These are phyloP conservation scores for Ctenoplectra terminalis DNA, from an alignment of 1,140 invertebrate genomes.

Conservation along the genomic window DNA sequence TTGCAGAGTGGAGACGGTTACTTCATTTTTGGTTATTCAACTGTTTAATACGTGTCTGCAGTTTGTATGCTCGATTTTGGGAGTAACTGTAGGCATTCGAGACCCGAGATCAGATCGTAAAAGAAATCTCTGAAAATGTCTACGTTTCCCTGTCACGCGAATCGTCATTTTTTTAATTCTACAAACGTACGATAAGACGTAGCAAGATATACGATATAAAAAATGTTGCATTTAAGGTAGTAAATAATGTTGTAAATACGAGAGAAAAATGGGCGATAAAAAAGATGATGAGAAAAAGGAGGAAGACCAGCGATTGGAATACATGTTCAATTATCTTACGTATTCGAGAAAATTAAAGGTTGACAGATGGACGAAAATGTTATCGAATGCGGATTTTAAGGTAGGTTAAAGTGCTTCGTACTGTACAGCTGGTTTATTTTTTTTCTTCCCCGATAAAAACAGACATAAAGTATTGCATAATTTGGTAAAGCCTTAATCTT, in stretches of 20 bases:
- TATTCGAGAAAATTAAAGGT: constrained; percentile 84
- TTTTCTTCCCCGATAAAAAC: background rate
- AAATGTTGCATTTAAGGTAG: background rate
- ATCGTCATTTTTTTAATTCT: constrained; percentile 16
- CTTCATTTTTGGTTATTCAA: constrained; percentile 20
- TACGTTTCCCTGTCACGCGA: background rate
- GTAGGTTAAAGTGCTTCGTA: constrained; percentile 67
- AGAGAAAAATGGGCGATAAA: constrained; percentile 61
- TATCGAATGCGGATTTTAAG: constrained; percentile 86
- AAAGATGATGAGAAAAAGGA: constrained; percentile 70
- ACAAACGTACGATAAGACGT: background rate
- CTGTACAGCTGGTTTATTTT: background rate
- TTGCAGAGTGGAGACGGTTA: background rate
- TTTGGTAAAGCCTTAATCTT: background rate
- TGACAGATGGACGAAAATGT: constrained; percentile 91
- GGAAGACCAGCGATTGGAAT: constrained; percentile 75
- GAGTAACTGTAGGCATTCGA: too few relatives aligned
- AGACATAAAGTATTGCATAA: background rate
- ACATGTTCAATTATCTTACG: constrained; percentile 75
- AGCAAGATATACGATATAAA: background rate
- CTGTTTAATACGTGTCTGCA: background rate
- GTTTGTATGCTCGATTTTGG: background rate
- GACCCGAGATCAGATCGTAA: background rate
- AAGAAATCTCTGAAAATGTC: background rate
- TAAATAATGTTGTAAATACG: background rate